phyloP scores from a whole-genome alignment of 1,140 invertebrate species.

The Drosophila gunungcola region DNA sequence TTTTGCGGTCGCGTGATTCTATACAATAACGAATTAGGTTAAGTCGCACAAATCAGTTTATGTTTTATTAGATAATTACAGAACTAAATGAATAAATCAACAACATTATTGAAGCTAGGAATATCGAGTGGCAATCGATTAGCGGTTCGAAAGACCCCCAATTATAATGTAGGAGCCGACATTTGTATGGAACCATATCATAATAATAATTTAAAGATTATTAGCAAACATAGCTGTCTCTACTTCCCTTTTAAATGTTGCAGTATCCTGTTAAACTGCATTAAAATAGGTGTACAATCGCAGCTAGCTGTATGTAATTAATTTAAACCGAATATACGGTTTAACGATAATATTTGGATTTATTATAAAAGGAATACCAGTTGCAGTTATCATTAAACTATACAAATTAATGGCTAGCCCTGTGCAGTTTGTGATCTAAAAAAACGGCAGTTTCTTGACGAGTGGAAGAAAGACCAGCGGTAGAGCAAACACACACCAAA shows the following conservation, averaged over 20 bases:
- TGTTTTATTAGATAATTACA: too few species aligned
- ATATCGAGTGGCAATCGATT: neutral
- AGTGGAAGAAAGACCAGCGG: conserved; percentile 25
- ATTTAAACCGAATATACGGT: neutral
- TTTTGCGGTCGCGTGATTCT: too few species aligned
- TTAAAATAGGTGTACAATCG: neutral
- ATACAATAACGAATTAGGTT: too few species aligned
- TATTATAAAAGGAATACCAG: conserved; percentile 19
- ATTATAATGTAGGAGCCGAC: too few species aligned
- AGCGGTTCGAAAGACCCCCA: neutral
- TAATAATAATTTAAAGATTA: too few species aligned
- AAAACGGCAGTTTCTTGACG: conserved; percentile 4
- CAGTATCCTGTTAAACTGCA: too few species aligned
- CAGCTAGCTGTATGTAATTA: neutral
- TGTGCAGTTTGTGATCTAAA: conserved; percentile 48
- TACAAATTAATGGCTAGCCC: conserved; percentile 61
- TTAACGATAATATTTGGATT: conserved; percentile 64
- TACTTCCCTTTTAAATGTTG: neutral
- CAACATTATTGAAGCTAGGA: too few species aligned
- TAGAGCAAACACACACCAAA: conserved; percentile 64
- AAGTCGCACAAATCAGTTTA: too few species aligned
- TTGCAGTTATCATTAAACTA: conserved; percentile 18
- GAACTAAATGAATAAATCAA: too few species aligned
- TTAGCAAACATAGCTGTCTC: too few species aligned
- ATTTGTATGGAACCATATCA: too few species aligned